Evolutionary conservation across 2,797 vertebrate genomes (phyloP), one percentile per base, ranked within the genome.

Genomic region (Decapterus maruadsi): DNA sequence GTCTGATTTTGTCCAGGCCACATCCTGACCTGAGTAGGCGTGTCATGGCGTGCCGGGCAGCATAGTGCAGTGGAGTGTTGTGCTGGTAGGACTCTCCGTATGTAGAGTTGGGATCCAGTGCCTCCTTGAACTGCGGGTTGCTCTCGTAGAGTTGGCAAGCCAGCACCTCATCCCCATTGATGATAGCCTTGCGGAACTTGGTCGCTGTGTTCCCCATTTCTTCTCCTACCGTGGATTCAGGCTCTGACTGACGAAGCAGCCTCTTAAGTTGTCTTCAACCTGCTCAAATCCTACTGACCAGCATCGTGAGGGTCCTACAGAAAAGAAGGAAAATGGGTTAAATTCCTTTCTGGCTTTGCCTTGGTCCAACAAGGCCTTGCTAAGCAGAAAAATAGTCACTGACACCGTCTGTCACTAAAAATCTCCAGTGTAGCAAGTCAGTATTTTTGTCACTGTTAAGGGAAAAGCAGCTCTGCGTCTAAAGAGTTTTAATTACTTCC

Each of bases 1-100:
- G 46, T 50, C 62, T 51, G 31, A 59, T 54, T 72, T 51, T 51
- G 26, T 79, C 45, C 29, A 43, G 20, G 50, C 20, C n/a, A 0
- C 40, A 63, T 85, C 84, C 96, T 96, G 85, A 99, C 98, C 97
- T 97, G 93, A 99, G 94, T 84, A 99, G 96, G 81, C 97, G 96
- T 62, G 95, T 95, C 98, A 99, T 99, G 84, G 97, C 97, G 80
- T 99, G 97, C 86, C 97, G 95, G 77, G 97, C 96, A 92, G 98
- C 97, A 80, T 99, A 99, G 93, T 99, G 98, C 77, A 99, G 96
- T 0, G 98, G 96, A 86, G 98, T 99, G 89, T 99, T 99, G 93
- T 99, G 98, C 93, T 99, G 97, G 92, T 99, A 99, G 6, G 97
- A 97, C 82, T 99, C 98, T 90, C 98, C 98, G 36, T 99, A 99